Evolutionary conservation across 1,140 invertebrate species (phyloP).

Genomic region (Dendroctonus ponderosae): DNA sequence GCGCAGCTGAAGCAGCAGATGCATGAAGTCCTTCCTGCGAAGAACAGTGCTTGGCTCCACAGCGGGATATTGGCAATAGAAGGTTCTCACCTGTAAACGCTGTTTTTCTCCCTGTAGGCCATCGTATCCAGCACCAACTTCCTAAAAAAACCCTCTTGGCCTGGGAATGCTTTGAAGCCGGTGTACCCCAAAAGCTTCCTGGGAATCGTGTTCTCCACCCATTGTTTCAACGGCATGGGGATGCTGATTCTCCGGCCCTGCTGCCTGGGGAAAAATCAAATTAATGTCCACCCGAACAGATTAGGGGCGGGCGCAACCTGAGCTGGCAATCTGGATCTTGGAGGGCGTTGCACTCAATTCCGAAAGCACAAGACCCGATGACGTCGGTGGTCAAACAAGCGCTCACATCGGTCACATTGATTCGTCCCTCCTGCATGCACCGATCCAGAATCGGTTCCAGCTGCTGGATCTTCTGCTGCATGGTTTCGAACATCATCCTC

Average conservation of each 20-base stretch:
- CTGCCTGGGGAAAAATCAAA: neutral
- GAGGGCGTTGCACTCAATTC: constrained; percentile 60
- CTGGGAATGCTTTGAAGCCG: constrained; percentile 13
- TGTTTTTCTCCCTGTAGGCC: constrained; percentile 34
- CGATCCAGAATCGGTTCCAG: constrained; percentile 35
- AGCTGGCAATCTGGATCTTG: constrained; percentile 56
- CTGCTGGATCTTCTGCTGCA: constrained; percentile 37
- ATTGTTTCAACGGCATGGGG: constrained; percentile 4
- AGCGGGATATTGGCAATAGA: neutral
- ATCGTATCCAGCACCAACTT: constrained; percentile 29
- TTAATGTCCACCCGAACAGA: neutral
- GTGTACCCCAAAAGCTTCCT: constrained; percentile 12
- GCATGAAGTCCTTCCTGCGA: constrained; percentile 57
- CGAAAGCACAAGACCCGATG: constrained; percentile 63
- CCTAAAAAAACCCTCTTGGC: constrained; percentile 29
- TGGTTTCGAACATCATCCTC: constrained; percentile 50
- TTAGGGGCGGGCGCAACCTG: constrained; percentile 20
- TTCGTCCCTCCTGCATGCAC: neutral
- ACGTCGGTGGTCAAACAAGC: constrained; percentile 62
- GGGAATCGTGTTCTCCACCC: constrained; percentile 8
- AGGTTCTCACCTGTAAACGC: constrained; percentile 48
- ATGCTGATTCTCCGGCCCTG: constrained; percentile 35
- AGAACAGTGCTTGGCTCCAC: constrained; percentile 31
- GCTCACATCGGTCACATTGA: constrained; percentile 29
- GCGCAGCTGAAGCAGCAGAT: constrained; percentile 55